These are phyloP conservation scores for Serrognathus titanus DNA, from an alignment of 2,888 invertebrate species.

Conservation along the genomic window DNA sequence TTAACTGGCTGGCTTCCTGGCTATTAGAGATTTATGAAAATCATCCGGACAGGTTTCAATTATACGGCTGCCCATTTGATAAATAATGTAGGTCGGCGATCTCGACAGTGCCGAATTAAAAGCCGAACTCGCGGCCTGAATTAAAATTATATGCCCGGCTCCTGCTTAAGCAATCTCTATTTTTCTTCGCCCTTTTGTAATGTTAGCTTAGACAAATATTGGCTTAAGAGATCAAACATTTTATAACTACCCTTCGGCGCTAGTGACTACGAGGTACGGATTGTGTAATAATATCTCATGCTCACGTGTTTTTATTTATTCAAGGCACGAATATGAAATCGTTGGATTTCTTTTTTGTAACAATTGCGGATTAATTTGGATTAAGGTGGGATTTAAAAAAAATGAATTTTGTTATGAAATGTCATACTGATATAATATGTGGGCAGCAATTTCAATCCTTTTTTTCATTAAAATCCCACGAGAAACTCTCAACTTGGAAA, in stretches of 20 bases:
- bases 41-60: constrained; percentile 34
- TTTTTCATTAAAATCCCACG: too few relatives aligned
- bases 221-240: constrained; percentile 43
- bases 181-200: constrained; percentile 30
- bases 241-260: constrained; percentile 31
- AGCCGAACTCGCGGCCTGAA: constrained; percentile 3
- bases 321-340: background rate
- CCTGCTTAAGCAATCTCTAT: background rate
- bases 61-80: constrained; percentile 31
- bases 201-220: constrained; percentile 41
- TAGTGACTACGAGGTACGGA: constrained; percentile 8
- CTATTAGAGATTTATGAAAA: constrained; percentile 34
- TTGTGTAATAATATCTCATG: constrained; percentile 7
- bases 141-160: background rate
- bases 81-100: constrained; percentile 32
- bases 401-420: too few relatives aligned
- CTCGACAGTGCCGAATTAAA: constrained; percentile 29
- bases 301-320: background rate
- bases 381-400: too few relatives aligned
- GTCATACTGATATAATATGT: too few relatives aligned
- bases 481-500: too few relatives aligned
- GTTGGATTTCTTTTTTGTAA: too few relatives aligned
- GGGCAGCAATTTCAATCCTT: too few relatives aligned
- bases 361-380: too few relatives aligned
- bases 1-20: constrained; percentile 28